phyloP scores from a whole-genome alignment of 1,140 invertebrate species.

The Zophobas atratus region DNA sequence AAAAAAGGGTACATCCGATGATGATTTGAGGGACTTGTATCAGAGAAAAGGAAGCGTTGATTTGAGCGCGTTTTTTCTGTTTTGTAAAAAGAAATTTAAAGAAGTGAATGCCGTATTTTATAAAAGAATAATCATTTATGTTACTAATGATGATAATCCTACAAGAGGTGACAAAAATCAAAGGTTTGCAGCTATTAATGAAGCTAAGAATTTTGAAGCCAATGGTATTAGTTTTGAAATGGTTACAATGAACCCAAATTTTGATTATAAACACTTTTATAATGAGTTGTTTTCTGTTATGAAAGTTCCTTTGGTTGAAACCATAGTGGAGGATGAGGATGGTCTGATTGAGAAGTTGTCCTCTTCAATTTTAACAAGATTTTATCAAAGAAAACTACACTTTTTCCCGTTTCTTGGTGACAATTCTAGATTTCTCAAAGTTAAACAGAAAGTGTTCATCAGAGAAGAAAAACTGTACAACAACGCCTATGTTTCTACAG shows the following conservation, averaged over 20 bases:
- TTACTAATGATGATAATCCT: constrained; percentile 61
- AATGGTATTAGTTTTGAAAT: constrained; percentile 57
- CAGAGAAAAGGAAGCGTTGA: constrained; percentile 54
- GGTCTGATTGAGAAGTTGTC: constrained; percentile 55
- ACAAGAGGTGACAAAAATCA: constrained; percentile 49
- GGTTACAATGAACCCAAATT: constrained; percentile 53
- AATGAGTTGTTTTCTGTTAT: constrained; percentile 57
- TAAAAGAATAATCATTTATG: constrained; percentile 56
- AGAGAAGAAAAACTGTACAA: constrained; percentile 48
- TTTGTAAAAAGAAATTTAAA: constrained; percentile 59
- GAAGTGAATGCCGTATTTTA: constrained; percentile 56
- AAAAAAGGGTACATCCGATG: constrained; percentile 42
- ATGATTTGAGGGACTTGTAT: constrained; percentile 52
- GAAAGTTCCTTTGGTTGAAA: constrained; percentile 42
- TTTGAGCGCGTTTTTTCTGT: constrained; percentile 57
- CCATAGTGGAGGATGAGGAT: constrained; percentile 55
- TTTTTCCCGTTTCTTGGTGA: constrained; percentile 60
- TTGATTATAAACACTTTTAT: constrained; percentile 58
- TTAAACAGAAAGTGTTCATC: constrained; percentile 52
- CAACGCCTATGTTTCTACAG: constrained; percentile 50
- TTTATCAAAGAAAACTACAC: constrained; percentile 45
- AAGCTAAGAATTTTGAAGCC: constrained; percentile 59
- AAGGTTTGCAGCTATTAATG: constrained; percentile 58
- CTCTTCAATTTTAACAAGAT: constrained; percentile 46
- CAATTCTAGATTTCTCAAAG: constrained; percentile 52